These are phyloP conservation scores for Leptopilina myrica DNA, from an alignment of 2,888 invertebrate species.

Conservation along the genomic window DNA sequence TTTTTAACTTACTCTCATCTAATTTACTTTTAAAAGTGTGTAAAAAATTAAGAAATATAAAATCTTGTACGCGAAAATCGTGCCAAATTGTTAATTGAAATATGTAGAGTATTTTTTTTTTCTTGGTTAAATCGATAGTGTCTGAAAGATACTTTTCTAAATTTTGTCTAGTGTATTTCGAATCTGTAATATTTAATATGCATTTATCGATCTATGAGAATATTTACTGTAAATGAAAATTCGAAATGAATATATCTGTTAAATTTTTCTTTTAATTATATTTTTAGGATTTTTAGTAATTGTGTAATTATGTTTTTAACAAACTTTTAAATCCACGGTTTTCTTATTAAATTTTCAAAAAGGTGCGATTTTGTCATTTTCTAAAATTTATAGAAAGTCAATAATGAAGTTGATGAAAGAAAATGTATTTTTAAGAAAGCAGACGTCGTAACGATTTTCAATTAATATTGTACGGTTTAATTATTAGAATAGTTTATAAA, in stretches of 20 bases:
- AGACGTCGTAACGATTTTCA: background rate
- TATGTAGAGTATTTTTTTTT: background rate
- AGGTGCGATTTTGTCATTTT: background rate
- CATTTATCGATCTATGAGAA: too few species aligned
- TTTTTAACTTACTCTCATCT: slow-evolving; percentile 9
- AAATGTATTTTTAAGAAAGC: slow-evolving; percentile 11
- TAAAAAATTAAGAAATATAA: too few species aligned
- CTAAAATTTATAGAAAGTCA: background rate
- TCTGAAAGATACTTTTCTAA: too few species aligned
- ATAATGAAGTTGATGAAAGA: background rate
- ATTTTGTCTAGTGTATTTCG: too few species aligned
- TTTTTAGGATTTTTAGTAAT: too few species aligned
- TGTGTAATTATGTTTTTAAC: too few species aligned
- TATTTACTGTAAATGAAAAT: too few species aligned
- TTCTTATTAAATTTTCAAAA: background rate
- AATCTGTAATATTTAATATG: too few species aligned
- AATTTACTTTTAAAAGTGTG: background rate
- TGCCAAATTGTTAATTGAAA: background rate
- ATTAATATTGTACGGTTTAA: background rate
- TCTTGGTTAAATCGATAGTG: background rate
- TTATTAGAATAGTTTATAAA: background rate
- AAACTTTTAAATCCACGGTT: too few species aligned
- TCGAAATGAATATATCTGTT: background rate
- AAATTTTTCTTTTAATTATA: too few species aligned
- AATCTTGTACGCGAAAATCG: background rate